phyloP scores from a whole-genome alignment of 2,113 vertebrate species.

The Sylvia atricapilla region DNA sequence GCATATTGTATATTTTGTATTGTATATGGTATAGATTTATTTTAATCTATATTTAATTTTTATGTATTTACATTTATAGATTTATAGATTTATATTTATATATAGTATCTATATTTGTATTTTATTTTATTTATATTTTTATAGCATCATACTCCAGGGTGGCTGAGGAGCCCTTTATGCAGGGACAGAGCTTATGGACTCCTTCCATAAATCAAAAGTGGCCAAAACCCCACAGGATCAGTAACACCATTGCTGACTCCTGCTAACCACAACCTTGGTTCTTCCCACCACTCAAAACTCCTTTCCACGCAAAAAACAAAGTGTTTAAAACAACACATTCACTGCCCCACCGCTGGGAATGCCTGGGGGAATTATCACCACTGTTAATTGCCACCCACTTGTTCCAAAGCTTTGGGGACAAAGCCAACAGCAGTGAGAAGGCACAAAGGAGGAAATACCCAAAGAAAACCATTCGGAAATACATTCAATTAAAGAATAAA shows the following conservation, averaged over 20 bases:
- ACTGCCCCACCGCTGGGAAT: rapidly evolving
- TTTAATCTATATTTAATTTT: too few species aligned
- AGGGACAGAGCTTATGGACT: rapidly evolving
- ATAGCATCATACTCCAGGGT: not conserved
- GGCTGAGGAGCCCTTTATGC: not conserved
- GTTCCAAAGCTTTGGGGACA: rapidly evolving
- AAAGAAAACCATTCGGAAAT: not conserved
- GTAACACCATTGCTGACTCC: rapidly evolving
- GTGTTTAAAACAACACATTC: rapidly evolving
- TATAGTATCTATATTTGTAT: too few species aligned
- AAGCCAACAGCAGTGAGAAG: rapidly evolving
- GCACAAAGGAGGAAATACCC: not conserved
- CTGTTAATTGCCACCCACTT: rapidly evolving
- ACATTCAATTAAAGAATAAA: not conserved
- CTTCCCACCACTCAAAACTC: rapidly evolving
- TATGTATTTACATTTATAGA: too few species aligned
- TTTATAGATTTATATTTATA: too few species aligned
- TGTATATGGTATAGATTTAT: too few species aligned
- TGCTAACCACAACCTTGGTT: rapidly evolving
- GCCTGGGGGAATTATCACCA: rapidly evolving
- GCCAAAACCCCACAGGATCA: rapidly evolving
- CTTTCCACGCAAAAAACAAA: rapidly evolving
- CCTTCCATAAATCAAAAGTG: rapidly evolving
- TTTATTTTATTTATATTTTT: too few species aligned
- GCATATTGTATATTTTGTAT: too few species aligned